Base-by-base conservation (phyloP, 2,797 vertebrate genomes). In the Hybognathus amarus region DNA sequence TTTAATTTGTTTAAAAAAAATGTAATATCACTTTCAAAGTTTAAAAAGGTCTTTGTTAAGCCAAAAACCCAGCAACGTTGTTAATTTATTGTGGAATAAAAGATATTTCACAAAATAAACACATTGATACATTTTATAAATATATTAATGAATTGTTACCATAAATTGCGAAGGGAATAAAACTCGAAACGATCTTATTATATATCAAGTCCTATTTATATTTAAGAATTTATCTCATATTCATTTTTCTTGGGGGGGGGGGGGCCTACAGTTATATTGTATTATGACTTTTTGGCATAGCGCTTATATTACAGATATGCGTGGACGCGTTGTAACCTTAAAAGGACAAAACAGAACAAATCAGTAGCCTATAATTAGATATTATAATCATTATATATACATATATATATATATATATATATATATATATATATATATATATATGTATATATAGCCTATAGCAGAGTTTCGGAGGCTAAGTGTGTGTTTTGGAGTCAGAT, bases 401-500 rank as follows among this genome's bases (percentile, higher is more conserved):
- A n/a, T n/a, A n/a, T n/a, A n/a, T n/a, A n/a, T n/a, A n/a, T n/a
- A n/a, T n/a, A n/a, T n/a, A n/a, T n/a, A n/a, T n/a, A n/a, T n/a
- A n/a, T n/a, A n/a, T n/a, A n/a, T n/a, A n/a, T n/a, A n/a, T n/a
- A n/a, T n/a, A n/a, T n/a, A n/a, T n/a, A n/a, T n/a, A n/a, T n/a
- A n/a, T n/a, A n/a, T n/a, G n/a, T n/a, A n/a, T n/a, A n/a, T n/a
- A n/a, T n/a, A n/a, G n/a, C n/a, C n/a, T n/a, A n/a, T n/a, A n/a
- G n/a, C 27, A 11, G 73, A 66, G 47, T 61, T 42, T 30, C 18
- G 30, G n/a, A 13, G 45, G 5, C 15, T 47, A 5, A 15, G n/a
- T 80, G 12, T 36, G 13, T 40, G 27, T 20, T 52, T 30, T 54
- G n/a, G 71, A 82, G 70, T 67, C 42, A 10, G 71, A 82, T 33